Conservation (phyloP, 2,888 invertebrate genomes). For the Orthonychiurus folsomi region DNA sequence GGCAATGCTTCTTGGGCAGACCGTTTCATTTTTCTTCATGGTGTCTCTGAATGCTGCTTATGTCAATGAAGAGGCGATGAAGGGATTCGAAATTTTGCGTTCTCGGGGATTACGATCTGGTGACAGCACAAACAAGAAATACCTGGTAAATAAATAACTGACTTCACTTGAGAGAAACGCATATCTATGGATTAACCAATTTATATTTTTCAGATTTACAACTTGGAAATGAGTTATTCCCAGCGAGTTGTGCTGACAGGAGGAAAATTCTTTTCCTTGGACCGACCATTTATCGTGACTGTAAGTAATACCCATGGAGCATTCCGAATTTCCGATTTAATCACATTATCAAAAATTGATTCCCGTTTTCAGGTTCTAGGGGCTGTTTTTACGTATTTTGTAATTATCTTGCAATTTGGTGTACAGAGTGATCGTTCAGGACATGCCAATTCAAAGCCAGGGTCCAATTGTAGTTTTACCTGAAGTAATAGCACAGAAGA, state of each 20-base stretch:
- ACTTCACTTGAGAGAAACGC: neutral
- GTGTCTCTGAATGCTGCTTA: slow-evolving; percentile 35
- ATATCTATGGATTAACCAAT: neutral
- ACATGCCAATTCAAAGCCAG: neutral
- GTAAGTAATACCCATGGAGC: slow-evolving; percentile 16
- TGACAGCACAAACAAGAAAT: slow-evolving; percentile 27
- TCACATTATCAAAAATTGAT: slow-evolving; percentile 6
- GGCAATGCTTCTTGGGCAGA: slow-evolving; percentile 28
- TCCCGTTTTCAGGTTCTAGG: slow-evolving; percentile 33
- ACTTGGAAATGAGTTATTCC: slow-evolving; percentile 25
- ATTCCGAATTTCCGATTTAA: neutral
- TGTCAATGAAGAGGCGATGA: slow-evolving; percentile 32
- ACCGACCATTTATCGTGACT: slow-evolving; percentile 38
- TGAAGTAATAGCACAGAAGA: neutral
- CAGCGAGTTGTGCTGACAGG: slow-evolving; percentile 36
- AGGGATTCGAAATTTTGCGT: slow-evolving; percentile 32
- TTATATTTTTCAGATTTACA: slow-evolving; percentile 25
- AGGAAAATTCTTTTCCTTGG: slow-evolving; percentile 34
- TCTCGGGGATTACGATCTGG: slow-evolving; percentile 19
- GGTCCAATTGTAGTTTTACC: neutral
- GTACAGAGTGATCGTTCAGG: neutral
- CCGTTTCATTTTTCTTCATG: slow-evolving; percentile 35
- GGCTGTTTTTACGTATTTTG: slow-evolving; percentile 37
- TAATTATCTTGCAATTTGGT: slow-evolving; percentile 37
- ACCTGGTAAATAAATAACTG: slow-evolving; percentile 24